Evolutionary conservation across 2,113 vertebrate genomes (phyloP), one percentile per base, ranked within the genome.

Genomic region (Brachyhypopomus gauderio): DNA sequence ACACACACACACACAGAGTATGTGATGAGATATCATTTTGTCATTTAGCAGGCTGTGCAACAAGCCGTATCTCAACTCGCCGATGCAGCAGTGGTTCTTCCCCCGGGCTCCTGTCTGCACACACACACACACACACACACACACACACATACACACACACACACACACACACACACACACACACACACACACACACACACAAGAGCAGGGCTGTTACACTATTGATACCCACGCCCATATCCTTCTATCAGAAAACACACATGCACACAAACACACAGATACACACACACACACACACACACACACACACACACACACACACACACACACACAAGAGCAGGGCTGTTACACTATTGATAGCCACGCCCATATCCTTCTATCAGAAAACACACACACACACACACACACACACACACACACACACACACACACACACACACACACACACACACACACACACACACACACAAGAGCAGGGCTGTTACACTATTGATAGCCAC

Each of bases 21-120:
- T 92, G 87, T 90, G 88, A 92, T 90, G 91, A 91, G 91, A 89
- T 90, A 92, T 92, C 87, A 92, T 92, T 93, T 93, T 92, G 91
- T 91, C 89, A 90, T 92, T 93, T 92, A 90, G 90, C 92, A 91
- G 89, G 88, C 92, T 92, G 92, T 79, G 88, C 88, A 91, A 91
- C 90, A 91, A 90, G 91, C 92, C 91, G 90, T 89, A 92, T 93
- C 88, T 90, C 82, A 85, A 14, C 86, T 88, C 77, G 80, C 88
- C 84, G 83, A 88, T 84, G 86, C 89, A 83, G 85, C 86, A 85
- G 84, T 82, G 89, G 87, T 87, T 91, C 87, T 89, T 89, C 91
- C 89, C 12, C 45, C 12, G 12, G 45, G 9, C 45, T 52, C 91
- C 91, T 90, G 91, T 91, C 91, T 88, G 79, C 85, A n/a, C 88